Evolutionary conservation across 2,888 invertebrate species (phyloP).

Genomic region (Chymomyza fuscimana): DNA sequence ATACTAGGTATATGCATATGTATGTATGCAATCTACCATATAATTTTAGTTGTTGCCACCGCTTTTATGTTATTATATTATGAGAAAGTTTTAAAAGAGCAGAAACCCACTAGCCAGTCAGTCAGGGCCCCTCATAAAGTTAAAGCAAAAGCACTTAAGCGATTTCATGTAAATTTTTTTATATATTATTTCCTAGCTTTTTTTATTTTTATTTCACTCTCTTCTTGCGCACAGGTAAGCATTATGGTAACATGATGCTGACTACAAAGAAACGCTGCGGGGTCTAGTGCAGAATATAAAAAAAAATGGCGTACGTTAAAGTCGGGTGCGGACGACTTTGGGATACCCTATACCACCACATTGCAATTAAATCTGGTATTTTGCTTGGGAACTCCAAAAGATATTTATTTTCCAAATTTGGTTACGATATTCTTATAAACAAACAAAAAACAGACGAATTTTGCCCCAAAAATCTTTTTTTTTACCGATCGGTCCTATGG

Average conservation of each 20-base stretch:
- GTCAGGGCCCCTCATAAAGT: constrained; percentile 42
- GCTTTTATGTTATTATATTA: not conserved
- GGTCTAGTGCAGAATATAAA: constrained; percentile 21
- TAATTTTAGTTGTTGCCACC: not conserved
- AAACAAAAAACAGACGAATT: no score
- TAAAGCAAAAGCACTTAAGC: constrained; percentile 63
- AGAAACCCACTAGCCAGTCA: not conserved
- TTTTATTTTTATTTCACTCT: constrained; percentile 12
- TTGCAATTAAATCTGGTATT: no score
- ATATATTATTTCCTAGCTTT: constrained; percentile 10
- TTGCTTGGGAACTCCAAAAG: no score
- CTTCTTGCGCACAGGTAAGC: constrained; percentile 64
- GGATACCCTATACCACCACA: no score
- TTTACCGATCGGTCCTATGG: no score
- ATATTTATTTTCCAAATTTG: no score
- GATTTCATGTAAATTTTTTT: constrained; percentile 59
- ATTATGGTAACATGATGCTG: constrained; percentile 56
- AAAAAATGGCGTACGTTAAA: no score
- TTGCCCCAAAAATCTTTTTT: no score
- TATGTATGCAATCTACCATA: not conserved
- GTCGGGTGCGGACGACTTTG: no score
- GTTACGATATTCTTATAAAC: no score
- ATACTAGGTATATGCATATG: constrained; percentile 9
- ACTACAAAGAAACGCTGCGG: constrained; percentile 45
- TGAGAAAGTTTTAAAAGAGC: not conserved